phyloP scores from a whole-genome alignment of 2,888 invertebrate genomes.

The Spodoptera picta region DNA sequence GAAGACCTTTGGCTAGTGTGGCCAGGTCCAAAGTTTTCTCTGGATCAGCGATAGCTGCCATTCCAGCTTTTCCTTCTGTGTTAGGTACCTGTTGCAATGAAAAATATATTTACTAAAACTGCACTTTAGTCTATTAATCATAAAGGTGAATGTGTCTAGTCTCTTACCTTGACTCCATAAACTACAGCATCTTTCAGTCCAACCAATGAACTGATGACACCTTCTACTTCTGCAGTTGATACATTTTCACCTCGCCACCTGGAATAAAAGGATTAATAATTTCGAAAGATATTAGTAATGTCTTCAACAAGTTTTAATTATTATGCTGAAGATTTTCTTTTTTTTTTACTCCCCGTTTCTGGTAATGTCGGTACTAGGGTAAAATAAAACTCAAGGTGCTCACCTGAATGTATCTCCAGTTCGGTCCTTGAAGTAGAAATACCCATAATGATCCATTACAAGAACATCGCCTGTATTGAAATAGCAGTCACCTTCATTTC shows the following conservation, averaged over 20 bases:
- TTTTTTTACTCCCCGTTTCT: too few relatives aligned
- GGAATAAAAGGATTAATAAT: conserved; percentile 18
- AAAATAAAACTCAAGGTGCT: conserved; percentile 22
- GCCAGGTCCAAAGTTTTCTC: conserved; percentile 90
- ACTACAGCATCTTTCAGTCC: conserved; percentile 95
- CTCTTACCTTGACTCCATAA: conserved; percentile 95
- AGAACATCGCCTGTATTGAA: conserved; percentile 98
- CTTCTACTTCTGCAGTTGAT: conserved; percentile 98
- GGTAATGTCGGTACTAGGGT: neutral
- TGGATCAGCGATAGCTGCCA: conserved; percentile 96
- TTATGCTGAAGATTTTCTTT: too few relatives aligned
- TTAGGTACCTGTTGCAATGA: conserved; percentile 90
- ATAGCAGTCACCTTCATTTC: conserved; percentile 94
- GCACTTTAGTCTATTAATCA: too few relatives aligned
- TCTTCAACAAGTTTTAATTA: neutral
- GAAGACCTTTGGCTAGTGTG: conserved; percentile 74
- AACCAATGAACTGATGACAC: conserved; percentile 93
- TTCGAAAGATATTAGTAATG: too few relatives aligned
- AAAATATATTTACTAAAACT: neutral
- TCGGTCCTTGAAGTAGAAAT: conserved; percentile 97
- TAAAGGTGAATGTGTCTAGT: neutral
- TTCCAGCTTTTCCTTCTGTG: conserved; percentile 96
- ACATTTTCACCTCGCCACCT: conserved; percentile 99
- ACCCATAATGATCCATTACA: conserved; percentile 96
- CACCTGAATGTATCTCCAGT: conserved; percentile 93